Base-by-base conservation (phyloP, 53 echinoderm and acorn worm genomes). In the Hippasteria phrygiana region DNA sequence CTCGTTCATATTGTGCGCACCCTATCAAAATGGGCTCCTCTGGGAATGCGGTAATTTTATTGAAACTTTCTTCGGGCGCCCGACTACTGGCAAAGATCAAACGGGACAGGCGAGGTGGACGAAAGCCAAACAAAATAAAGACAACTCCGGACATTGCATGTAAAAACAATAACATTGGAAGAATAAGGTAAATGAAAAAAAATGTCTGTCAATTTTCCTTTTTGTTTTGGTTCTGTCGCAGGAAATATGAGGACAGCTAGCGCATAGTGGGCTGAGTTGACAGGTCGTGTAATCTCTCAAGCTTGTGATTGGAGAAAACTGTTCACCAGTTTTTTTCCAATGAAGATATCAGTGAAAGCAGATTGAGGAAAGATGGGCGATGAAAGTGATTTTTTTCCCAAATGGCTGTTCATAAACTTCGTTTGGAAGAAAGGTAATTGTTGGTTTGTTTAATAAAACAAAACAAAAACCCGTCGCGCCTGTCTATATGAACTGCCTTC, bases 91-190 rank as follows among this genome's bases (percentile, higher is more conserved):
- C 59, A 56, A 24, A 59, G 59, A 59, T 62, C 26, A 62, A 79
- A 79, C 62, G 18, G 37, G 35, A 55, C 39, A 39, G 35, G 53
- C 51, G 43, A 76, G 47, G 34, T 47, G 41, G 43, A 81, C 22
- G 47, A 85, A 85, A 70, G 47, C 22, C 10, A 85, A 85, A 69
- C 85, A 85, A 71, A 85, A 85, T 36, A 53, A 53, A 7, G 33
- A 22, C 47, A 48, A 51, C 45, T 17, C 85, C 85, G 85, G 85
- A 85, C 85, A 85, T 71, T 85, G 85, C 32, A 70, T 53, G 51
- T 67, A 64, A 51, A 70, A 85, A 85, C 85, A 85, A 85, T 48
- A 85, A 85, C 85, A 85, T 18, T 37, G 81, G 43, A 64, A 31
- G 46, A 48, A 29, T 66, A 42, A 22, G 27, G 24, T 33, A 59